These are phyloP conservation scores for Malurus elegans DNA, from an alignment of 2,113 vertebrate species.

Conservation along the genomic window DNA sequence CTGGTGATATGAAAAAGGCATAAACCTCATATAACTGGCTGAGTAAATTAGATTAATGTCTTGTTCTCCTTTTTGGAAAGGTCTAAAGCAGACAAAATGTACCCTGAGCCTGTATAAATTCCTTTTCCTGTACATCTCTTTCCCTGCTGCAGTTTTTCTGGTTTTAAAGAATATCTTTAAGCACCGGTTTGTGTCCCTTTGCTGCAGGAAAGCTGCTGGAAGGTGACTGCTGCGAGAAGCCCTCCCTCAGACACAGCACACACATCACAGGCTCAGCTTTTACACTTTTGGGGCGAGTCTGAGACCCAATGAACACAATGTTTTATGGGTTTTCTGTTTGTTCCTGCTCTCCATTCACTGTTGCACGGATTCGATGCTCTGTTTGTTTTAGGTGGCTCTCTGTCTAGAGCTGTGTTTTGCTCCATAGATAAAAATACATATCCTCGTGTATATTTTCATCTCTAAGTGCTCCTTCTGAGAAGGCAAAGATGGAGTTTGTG, in stretches of 20 bases:
- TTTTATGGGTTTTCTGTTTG: not conserved
- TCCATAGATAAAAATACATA: not conserved
- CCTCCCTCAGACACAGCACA: not conserved
- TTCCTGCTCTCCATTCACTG: not conserved
- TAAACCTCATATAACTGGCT: slow-evolving; percentile 30
- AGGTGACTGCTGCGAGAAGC: not conserved
- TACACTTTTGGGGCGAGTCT: not conserved
- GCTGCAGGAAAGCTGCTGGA: not conserved
- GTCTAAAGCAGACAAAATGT: slow-evolving; percentile 40
- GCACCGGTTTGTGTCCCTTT: not conserved
- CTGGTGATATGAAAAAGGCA: slow-evolving; percentile 13
- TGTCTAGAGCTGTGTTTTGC: not conserved
- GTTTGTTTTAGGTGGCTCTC: not conserved
- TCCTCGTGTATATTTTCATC: not conserved
- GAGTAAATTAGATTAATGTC: slow-evolving; percentile 49
- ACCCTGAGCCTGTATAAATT: not conserved
- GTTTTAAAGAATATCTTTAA: not conserved
- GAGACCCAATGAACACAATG: not conserved
- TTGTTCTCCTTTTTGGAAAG: slow-evolving; percentile 23
- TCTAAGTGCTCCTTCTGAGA: not conserved
- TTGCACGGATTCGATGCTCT: not conserved
- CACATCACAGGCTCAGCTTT: not conserved
- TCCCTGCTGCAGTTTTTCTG: not conserved
- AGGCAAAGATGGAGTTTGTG: not conserved
- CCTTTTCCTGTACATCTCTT: not conserved